Evolutionary conservation across 2,797 vertebrate genomes (phyloP), one percentile per base, ranked within the genome.

Genomic region (Thunnus albacares): DNA sequence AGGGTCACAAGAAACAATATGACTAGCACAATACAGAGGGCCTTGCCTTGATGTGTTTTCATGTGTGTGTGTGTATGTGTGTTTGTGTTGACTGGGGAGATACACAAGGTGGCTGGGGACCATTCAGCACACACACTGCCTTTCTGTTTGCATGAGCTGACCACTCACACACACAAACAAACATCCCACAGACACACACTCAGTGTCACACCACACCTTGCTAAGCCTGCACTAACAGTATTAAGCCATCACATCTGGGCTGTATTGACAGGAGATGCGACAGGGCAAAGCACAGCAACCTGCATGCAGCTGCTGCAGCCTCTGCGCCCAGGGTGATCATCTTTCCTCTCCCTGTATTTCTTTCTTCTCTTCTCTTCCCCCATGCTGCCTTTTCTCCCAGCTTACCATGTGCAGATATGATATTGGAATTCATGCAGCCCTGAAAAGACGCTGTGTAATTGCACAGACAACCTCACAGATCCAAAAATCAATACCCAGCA

Each of bases 201-300:
- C 70, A 75, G 52, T 52, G 63, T 80, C 71, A 61, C 77, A 83
- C 68, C 84, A 81, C 81, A 77, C 68, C 60, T 87, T 66, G 68
- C 77, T 80, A 81, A 89, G 80, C 61, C 80, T 88, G 76, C 64
- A 58, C 82, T 93, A 80, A 90, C 86, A 87, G 81, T 83, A 92
- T 94, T 92, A 94, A 94, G 89, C 75, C 92, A 88, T 93, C 87
- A 92, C 90, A 91, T 93, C 86, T 92, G 90, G 75, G 80, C 77
- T 76, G 60, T 81, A 84, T 62, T 93, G 93, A 92, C 85, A 86
- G 83, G 66, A 84, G 85, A 90, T 82, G 77, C 26, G 81, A 88
- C 74, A 18, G 80, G 73, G 81, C 82, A 65, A 80, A 90, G 80
- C 71, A 12, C 82, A 77, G 80, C 59, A 71, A 83, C 83, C 79